These are phyloP conservation scores for Crossaster papposus DNA, from an alignment of 53 echinoderm and acorn worm species.

Conservation along the genomic window DNA sequence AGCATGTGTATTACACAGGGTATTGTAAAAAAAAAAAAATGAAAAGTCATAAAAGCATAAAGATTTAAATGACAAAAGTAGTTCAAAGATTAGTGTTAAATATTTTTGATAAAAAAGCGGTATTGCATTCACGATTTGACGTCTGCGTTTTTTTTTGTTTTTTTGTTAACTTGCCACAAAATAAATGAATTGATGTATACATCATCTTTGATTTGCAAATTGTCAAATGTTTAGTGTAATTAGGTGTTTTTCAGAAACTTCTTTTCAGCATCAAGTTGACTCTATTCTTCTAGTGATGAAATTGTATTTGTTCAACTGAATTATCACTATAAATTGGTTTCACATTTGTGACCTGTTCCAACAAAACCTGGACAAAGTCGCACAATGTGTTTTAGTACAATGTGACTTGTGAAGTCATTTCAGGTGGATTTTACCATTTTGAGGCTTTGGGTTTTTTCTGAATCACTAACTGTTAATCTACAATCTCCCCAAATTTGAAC, in stretches of 20 bases:
- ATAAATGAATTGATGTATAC: constrained; percentile 17
- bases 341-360: too few species aligned
- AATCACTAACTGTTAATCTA: too few species aligned
- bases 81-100: neutral
- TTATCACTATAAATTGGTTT: too few species aligned
- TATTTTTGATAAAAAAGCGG: constrained; percentile 44
- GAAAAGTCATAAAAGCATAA: neutral
- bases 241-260: neutral
- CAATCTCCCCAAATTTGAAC: too few species aligned
- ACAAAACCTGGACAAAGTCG: too few species aligned
- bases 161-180: constrained; percentile 42
- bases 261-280: neutral
- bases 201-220: constrained; percentile 13
- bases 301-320: too few species aligned
- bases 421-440: too few species aligned
- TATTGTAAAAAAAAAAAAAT: neutral
- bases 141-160: neutral
- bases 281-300: neutral
- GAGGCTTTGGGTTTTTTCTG: too few species aligned
- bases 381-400: too few species aligned
- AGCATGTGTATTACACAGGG: constrained; percentile 16
- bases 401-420: too few species aligned
- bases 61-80: neutral
- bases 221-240: constrained; percentile 18
- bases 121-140: neutral